Base-by-base conservation (phyloP, 2,797 vertebrate genomes). In the Takifugu ocellatus region DNA sequence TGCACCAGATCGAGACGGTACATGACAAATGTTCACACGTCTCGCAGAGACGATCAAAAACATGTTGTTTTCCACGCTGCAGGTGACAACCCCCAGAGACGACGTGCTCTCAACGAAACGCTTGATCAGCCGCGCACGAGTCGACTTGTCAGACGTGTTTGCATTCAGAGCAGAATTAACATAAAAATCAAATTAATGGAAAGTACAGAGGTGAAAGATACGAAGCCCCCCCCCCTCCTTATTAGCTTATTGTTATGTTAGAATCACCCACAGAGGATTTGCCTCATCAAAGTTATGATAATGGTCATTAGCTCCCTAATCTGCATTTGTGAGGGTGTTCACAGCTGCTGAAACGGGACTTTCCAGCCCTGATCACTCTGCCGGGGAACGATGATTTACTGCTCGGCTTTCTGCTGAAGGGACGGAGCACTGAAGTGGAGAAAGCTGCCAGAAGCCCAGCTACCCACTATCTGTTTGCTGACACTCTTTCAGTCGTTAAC, bases 401-500 rank as follows among this genome's bases (percentile, higher is more conserved):
- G 58, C 24, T 50, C 29, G 7, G 14, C 44, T 62, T 16, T 62
- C 61, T 58, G 43, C 55, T 45, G 51, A 49, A 39, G 44, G 47
- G 62, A 17, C 25, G 12, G 56, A 61, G 58, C 58, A 72, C 49
- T 57, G 25, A 47, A 33, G 54, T 67, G 61, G 74, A 56, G 65
- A 60, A 56, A 59, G 61, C 74, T 64, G 56, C 66, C 61, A 51
- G 62, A 61, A 47, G 47, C 31, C 56, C 56, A n/a, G 59, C 53
- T 68, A 59, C 31, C 63, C 27, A 42, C 39, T 46, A 47, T 77
- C 56, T 17, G 39, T 56, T 52, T 46, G 39, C n/a, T 71, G 68
- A 77, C 72, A 67, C 59, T 15, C 73, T 78, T 72, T 50, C 55
- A 72, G 66, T 69, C 63, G 31, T 31, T 66, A 48, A 59, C 61